Evolutionary conservation across 2,113 vertebrate genomes (phyloP).

Genomic region (Strix aluco): DNA sequence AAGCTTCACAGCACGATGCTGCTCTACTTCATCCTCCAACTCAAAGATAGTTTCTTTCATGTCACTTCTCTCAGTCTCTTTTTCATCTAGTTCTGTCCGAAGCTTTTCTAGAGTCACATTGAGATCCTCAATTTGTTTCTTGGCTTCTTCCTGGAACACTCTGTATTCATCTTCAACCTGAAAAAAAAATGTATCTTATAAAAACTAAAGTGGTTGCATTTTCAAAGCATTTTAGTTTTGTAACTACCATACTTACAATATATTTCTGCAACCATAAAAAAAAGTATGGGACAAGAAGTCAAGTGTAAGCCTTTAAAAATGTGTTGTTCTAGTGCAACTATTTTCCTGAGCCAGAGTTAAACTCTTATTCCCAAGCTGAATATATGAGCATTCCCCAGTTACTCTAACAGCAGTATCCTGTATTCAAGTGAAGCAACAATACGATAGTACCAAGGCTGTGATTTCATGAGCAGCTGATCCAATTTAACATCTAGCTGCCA

Average conservation of each 20-base stretch:
- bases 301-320: background rate
- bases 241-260: background rate
- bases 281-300: background rate
- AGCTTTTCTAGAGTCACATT: constrained; percentile 85
- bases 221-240: background rate
- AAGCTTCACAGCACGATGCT: constrained; percentile 93
- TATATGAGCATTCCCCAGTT: background rate
- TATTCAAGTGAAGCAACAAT: background rate
- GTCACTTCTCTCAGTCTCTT: constrained; percentile 89
- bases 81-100: constrained; percentile 86
- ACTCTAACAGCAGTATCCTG: background rate
- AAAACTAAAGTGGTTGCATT: background rate
- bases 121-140: constrained; percentile 88
- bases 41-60: constrained; percentile 98
- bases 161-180: constrained; percentile 90
- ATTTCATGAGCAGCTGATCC: background rate
- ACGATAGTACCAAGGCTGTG: background rate
- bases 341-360: background rate
- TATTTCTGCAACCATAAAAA: background rate
- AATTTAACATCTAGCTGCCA: background rate
- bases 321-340: background rate
- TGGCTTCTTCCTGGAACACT: constrained; percentile 87
- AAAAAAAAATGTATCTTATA: background rate
- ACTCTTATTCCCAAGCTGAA: background rate
- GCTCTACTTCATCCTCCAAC: constrained; percentile 94